Evolutionary conservation across 1,140 invertebrate species (phyloP), one percentile per base, ranked within the genome.

Genomic region (Cydia amplana): DNA sequence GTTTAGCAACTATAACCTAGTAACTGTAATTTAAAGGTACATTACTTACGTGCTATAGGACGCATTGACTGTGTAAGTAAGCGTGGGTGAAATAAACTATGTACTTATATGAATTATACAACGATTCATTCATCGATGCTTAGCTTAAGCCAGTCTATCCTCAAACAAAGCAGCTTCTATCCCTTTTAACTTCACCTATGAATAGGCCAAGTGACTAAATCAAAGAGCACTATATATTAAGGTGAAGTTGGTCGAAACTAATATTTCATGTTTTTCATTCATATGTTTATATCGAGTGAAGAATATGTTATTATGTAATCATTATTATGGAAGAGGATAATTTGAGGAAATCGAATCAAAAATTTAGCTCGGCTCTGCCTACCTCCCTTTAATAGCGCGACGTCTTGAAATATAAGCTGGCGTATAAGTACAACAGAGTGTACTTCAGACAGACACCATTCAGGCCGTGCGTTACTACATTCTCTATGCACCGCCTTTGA

Each of bases 401-500:
- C 65, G 32, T 18, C 28, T 70, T 16, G 16, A 70, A 65, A 65
- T 40, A 70, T 65, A 36, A 70, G n/a, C 65, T 40, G 32, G 4
- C 28, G 28, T 70, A 70, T 18, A 70, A 70, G 65, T 40, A 70
- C 40, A 70, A 40, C 32, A 70, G 65, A 70, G 65, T 32, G 4
- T 36, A 70, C 65, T 70, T 70, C 65, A 70, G 65, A 70, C 65
- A 23, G 65, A 70, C 65, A 23, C 65, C 7, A 70, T 70, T 70
- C 65, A 70, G 28, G 28, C 14, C 10, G 32, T 70, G 65, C 65
- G 65, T 70, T 70, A 70, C 65, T 32, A 40, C 28, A 70, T 70
- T 70, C 25, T 70, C 14, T 70, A 70, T 70, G 65, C 25, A 20
- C 63, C 65, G 65, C 65, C 65, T 70, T 70, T 90, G 86, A 90